These are phyloP conservation scores for Heptranchias perlo DNA, from an alignment of 2,113 vertebrate genomes.

Conservation along the genomic window DNA sequence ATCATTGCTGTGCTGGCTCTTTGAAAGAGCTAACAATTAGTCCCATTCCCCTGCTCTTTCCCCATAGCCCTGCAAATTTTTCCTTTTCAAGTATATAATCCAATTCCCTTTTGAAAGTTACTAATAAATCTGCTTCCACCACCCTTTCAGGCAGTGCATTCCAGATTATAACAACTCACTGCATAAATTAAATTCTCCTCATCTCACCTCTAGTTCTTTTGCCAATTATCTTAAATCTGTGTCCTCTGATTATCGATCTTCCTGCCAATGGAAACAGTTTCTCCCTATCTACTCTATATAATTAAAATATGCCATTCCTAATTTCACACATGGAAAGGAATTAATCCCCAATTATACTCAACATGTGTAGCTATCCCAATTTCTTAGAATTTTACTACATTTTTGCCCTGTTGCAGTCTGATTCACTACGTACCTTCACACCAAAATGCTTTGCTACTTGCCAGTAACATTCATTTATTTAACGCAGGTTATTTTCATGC, in stretches of 20 bases:
- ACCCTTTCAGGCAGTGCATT: neutral
- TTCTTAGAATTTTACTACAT: neutral
- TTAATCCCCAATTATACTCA: neutral
- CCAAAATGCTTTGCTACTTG: no score
- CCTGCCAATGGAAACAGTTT: neutral
- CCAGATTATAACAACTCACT: neutral
- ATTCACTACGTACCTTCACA: no score
- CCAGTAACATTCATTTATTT: no score
- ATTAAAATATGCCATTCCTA: neutral
- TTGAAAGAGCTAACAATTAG: neutral
- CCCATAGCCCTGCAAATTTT: neutral
- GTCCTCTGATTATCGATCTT: neutral
- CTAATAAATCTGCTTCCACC: neutral
- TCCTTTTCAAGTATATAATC: neutral
- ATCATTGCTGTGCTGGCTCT: neutral
- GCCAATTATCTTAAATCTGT: neutral
- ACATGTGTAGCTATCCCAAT: neutral
- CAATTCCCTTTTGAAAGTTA: neutral
- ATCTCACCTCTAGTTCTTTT: neutral
- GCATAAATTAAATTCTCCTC: neutral
- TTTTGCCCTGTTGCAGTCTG: neutral
- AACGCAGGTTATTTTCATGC: neutral
- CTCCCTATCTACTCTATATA: neutral
- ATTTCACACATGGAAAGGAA: neutral
- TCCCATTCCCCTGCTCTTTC: neutral